Evolutionary conservation across 1,140 invertebrate species (phyloP), one percentile per base, ranked within the genome.

Genomic region (Conus ventricosus): DNA sequence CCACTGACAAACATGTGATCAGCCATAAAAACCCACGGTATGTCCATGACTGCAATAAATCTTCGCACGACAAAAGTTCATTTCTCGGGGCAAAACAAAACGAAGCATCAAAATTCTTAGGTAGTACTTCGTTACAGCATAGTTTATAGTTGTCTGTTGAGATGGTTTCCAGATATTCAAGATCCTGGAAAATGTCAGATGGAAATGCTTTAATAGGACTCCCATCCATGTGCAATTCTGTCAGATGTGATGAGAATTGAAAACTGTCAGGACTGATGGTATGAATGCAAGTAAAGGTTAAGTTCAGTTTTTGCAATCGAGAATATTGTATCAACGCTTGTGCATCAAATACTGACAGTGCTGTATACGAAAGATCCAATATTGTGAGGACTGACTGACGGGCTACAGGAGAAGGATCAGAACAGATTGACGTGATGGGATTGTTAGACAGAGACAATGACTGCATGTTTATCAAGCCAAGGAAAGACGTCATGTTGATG

Each of bases 1-100:
- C 0, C 1, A 92, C 13, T 8, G 92, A 88, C 25, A 85, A 17
- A 11, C 89, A 10, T 8, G 89, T 90, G 6, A 91, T 85, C 8
- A 92, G 27, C 91, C 91, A 92, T 27, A 93, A 75, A 80, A 87
- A 85, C 0, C 91, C 83, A n/a, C 88, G 82, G 4, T 92, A 78
- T 5, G 83, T 13, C 27, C 82, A 84, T 25, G 88, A 84, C 15
- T 84, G 54, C 25, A 93, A 83, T 7, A 93, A 85, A 54, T 92
- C 87, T 4, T 71, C 67, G 86, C 92, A 93, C 7, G 91, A 92
- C 0, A 92, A 92, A 51, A 93, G 87, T 25, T 87, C 85, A 27
- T 92, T 91, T 60, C 67, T 27, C 7, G 82, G 87, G 8, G 91
- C 84, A 25, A 80, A 8, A 85, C 92, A 93, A 0, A 87, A 55